Percentiles rank a stretch among this genome's conserved stretches.
phyloP scores from a whole-genome alignment of 2,797 vertebrate genomes.

The Mareca penelope region DNA sequence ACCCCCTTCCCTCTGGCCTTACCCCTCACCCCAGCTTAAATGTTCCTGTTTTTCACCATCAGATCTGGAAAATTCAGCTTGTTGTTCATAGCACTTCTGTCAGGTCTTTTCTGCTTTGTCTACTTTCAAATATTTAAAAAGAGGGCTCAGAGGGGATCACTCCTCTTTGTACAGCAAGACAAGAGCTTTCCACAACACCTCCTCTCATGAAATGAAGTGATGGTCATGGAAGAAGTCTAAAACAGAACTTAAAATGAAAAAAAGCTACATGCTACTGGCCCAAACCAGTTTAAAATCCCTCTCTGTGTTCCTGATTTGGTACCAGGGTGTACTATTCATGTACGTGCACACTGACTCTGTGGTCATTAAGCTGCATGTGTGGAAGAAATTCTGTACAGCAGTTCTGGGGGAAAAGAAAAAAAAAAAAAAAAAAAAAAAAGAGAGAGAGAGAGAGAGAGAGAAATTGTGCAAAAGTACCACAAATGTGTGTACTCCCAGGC shows the following conservation, averaged over 20 bases:
- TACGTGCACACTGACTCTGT: not conserved
- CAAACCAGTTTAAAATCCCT: conserved; percentile 10
- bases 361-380: not conserved
- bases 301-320: not conserved
- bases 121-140: conserved; percentile 13
- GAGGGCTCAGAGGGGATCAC: not conserved
- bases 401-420: not conserved
- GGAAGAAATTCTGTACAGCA: not conserved
- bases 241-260: not conserved
- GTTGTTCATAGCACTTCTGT: conserved; percentile 12
- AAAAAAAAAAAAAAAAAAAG: too few species aligned
- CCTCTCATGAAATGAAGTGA: not conserved
- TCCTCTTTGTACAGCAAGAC: not conserved
- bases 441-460: not conserved
- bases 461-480: fast-evolving
- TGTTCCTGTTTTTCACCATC: not conserved
- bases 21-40: not conserved
- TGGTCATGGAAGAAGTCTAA: not conserved
- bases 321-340: not conserved
- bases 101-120: conserved; percentile 40
- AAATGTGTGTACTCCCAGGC: not conserved
- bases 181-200: not conserved
- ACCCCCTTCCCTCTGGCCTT: not conserved
- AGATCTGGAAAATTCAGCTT: not conserved
- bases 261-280: not conserved